phyloP scores from a whole-genome alignment of 2,113 vertebrate genomes.

The Elgaria multicarinata region DNA sequence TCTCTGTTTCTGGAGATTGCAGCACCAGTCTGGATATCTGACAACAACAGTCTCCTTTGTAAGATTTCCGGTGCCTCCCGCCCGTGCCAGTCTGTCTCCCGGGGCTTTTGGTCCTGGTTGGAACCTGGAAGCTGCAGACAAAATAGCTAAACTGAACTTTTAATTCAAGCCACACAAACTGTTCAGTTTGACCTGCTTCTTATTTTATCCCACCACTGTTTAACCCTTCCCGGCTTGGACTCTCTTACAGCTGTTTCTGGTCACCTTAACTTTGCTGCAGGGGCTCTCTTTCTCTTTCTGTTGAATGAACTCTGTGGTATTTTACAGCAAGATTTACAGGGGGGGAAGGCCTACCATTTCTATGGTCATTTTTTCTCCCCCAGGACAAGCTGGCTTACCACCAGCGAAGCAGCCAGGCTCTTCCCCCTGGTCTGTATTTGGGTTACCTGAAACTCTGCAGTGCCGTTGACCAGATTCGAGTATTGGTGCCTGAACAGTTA shows the following conservation, averaged over 20 bases:
- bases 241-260: fast-evolving
- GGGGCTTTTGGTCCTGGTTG: not conserved
- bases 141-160: not conserved
- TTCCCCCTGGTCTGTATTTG: slow-evolving; percentile 87
- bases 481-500: slow-evolving; percentile 87
- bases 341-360: fast-evolving
- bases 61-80: not conserved
- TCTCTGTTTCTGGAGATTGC: not conserved
- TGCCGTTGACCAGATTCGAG: slow-evolving; percentile 91
- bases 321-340: fast-evolving
- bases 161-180: not conserved
- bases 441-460: slow-evolving; percentile 93
- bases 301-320: fast-evolving
- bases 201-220: not conserved
- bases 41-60: not conserved
- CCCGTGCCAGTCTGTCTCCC: fast-evolving
- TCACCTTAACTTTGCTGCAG: fast-evolving
- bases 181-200: not conserved
- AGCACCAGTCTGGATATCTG: not conserved
- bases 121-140: not conserved
- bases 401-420: slow-evolving; percentile 82
- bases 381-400: slow-evolving; percentile 92
- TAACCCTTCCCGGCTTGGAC: not conserved
- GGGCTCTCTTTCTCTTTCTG: not conserved
- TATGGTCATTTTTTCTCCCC: slow-evolving; percentile 22